Evolutionary conservation across 2,797 vertebrate species (phyloP).

Genomic region (Danionella dracula): DNA sequence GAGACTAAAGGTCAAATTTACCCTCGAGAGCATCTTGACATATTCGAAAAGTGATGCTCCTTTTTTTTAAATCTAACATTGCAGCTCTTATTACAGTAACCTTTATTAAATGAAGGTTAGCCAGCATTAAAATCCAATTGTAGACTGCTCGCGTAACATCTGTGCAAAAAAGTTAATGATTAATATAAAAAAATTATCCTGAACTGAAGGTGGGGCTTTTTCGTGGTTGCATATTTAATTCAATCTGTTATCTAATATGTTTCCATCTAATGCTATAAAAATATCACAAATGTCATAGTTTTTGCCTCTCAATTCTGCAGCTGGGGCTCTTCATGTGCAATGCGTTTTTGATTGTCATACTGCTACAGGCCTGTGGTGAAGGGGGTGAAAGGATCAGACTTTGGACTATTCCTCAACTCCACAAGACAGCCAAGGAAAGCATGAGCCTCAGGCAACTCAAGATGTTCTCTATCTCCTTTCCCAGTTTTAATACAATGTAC

Average conservation of each 20-base stretch:
- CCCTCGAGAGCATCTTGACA: constrained; percentile 1
- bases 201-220: too few relatives aligned
- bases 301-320: not conserved
- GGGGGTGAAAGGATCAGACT: not conserved
- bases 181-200: too few relatives aligned
- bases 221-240: too few relatives aligned
- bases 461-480: constrained; percentile 11
- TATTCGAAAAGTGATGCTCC: not conserved
- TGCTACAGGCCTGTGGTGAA: not conserved
- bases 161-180: not conserved
- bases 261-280: too few relatives aligned
- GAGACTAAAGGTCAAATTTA: not conserved
- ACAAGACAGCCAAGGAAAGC: constrained; percentile 22
- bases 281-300: too few relatives aligned
- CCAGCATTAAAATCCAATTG: not conserved
- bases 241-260: too few relatives aligned
- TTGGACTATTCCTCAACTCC: constrained; percentile 23
- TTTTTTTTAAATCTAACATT: not conserved
- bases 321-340: not conserved
- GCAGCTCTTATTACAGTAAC: not conserved
- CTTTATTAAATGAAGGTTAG: constrained; percentile 9
- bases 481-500: not conserved
- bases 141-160: not conserved
- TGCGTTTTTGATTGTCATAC: constrained; percentile 4
- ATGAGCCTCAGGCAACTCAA: constrained; percentile 26